phyloP scores from a whole-genome alignment of 2,888 invertebrate species.

The Cylloceria caligata region DNA sequence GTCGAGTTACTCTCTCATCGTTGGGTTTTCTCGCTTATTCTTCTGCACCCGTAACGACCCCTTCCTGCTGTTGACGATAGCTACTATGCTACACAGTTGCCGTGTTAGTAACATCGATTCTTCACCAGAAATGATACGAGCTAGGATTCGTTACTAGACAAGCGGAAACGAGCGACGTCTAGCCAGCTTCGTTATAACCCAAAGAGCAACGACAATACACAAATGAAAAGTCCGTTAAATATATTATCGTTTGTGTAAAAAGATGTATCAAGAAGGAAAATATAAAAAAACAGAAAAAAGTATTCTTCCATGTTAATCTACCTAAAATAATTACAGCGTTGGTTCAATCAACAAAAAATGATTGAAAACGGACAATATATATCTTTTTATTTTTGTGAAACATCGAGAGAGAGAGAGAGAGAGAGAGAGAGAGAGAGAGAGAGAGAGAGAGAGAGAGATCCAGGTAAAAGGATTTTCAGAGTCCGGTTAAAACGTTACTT shows the following conservation, averaged over 20 bases:
- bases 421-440: too few relatives aligned
- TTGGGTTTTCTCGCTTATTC: conserved; percentile 24
- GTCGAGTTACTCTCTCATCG: conserved; percentile 8
- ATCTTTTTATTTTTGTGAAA: not conserved
- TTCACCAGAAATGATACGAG: conserved; percentile 10
- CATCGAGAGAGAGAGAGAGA: not conserved
- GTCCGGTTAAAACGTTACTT: not conserved
- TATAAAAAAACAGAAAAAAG: too few relatives aligned
- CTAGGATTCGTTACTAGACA: conserved; percentile 49
- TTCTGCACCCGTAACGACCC: conserved; percentile 22
- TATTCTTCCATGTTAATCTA: too few relatives aligned
- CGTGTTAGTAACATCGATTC: conserved; percentile 33
- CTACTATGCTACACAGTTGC: not conserved
- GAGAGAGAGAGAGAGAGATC: not conserved
- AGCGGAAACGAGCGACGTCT: conserved; percentile 12
- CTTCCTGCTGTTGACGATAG: not conserved
- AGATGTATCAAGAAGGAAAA: not conserved
- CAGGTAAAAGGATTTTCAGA: not conserved
- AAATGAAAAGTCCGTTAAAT: not conserved
- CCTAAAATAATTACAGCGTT: too few relatives aligned
- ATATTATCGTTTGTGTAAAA: not conserved
- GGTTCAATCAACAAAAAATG: not conserved
- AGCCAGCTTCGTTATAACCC: conserved; percentile 8
- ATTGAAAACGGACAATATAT: not conserved
- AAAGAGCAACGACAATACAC: not conserved